These are phyloP conservation scores for Sarcophaga caerulescens DNA, from an alignment of 2,888 invertebrate genomes.

Conservation along the genomic window DNA sequence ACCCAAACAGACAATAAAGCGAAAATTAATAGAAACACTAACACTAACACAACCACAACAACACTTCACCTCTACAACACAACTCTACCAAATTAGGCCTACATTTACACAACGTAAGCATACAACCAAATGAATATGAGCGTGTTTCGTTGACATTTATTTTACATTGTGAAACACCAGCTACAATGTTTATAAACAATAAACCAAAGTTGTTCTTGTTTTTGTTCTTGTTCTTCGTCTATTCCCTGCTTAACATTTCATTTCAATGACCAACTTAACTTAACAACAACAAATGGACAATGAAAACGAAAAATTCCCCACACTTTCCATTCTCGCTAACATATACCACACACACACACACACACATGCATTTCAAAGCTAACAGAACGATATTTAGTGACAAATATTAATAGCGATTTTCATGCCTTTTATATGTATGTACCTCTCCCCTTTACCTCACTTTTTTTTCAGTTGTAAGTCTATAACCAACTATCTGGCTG, in stretches of 20 bases:
- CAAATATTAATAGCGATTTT: slow-evolving; percentile 73
- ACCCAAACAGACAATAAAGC: slow-evolving; percentile 69
- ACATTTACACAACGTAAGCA: not conserved
- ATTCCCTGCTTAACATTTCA: not conserved
- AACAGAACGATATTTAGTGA: slow-evolving; percentile 59
- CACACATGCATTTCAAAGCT: too few relatives aligned
- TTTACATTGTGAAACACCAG: slow-evolving; percentile 14
- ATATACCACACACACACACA: too few relatives aligned
- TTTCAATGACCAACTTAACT: slow-evolving; percentile 46
- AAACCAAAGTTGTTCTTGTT: slow-evolving; percentile 54
- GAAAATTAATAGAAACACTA: slow-evolving; percentile 60
- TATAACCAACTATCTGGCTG: not conserved
- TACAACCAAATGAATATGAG: slow-evolving; percentile 30
- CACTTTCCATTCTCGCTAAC: too few relatives aligned
- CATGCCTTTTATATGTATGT: slow-evolving; percentile 64
- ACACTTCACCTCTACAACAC: too few relatives aligned
- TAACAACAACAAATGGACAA: slow-evolving; percentile 44
- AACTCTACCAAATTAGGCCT: not conserved
- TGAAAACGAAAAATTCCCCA: slow-evolving; percentile 22
- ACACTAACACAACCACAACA: not conserved
- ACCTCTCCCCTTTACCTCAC: not conserved
- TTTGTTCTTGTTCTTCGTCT: not conserved
- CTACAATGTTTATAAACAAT: slow-evolving; percentile 52
- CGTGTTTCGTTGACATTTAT: slow-evolving; percentile 64
- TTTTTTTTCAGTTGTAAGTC: not conserved